A percentile compares a stretch with the other conserved stretches of the same genome.
Conservation (phyloP, 30 jellyfish, hydroid and myxozoan species). For the Nemopilema nomurai region DNA sequence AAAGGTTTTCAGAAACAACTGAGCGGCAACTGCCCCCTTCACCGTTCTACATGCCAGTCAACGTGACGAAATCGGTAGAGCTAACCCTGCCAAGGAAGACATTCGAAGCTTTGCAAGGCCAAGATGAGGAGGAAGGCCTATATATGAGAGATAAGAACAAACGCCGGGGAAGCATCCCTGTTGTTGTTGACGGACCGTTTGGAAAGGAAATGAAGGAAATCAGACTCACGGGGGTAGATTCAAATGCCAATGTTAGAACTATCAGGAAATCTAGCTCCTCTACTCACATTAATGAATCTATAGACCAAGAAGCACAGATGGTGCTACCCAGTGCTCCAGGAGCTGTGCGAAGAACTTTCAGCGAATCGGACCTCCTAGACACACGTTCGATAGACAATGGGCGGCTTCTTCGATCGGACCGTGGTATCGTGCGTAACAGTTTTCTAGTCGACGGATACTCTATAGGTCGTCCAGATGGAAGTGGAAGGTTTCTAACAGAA, state of each 20-base stretch:
- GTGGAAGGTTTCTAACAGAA: too few species aligned
- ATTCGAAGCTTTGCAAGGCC: slow-evolving; percentile 29
- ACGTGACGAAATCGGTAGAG: slow-evolving; percentile 29
- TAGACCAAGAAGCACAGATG: neutral
- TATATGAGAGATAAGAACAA: neutral
- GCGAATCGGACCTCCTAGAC: neutral
- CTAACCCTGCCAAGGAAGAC: slow-evolving; percentile 31
- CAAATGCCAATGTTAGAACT: neutral
- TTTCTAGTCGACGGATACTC: neutral
- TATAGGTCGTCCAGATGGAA: neutral
- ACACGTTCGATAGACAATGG: neutral
- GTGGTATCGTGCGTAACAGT: neutral
- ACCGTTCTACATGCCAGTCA: neutral
- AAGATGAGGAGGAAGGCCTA: neutral
- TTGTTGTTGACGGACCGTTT: slow-evolving; percentile 16
- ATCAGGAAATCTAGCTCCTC: neutral
- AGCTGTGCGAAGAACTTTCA: neutral
- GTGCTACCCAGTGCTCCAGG: neutral
- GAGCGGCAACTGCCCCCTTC: slow-evolving; percentile 1
- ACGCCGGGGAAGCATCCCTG: slow-evolving; percentile 26
- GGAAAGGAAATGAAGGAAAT: slow-evolving; percentile 5
- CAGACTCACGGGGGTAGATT: neutral
- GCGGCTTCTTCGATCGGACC: neutral
- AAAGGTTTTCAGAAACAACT: neutral
- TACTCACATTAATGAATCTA: neutral